Evolutionary conservation across 2,888 invertebrate species (phyloP).

Genomic region (Caenorhabditis auriculariae): DNA sequence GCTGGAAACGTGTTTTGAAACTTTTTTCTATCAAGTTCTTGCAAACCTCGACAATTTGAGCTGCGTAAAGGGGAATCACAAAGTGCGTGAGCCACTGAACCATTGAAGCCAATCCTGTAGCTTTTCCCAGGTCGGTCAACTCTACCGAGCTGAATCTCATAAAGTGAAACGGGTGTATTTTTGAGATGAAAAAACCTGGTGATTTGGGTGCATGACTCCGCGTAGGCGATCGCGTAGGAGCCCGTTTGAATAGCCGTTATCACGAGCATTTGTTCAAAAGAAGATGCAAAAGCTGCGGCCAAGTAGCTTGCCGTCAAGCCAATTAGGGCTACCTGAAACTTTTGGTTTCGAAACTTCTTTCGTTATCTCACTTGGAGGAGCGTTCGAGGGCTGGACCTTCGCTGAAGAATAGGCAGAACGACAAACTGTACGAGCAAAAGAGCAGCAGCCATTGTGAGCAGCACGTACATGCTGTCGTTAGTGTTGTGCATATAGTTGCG

Average conservation of each 20-base stretch:
- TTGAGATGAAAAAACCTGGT: conserved; percentile 29
- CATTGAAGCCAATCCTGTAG: conserved; percentile 62
- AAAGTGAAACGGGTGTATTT: background rate
- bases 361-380: conserved; percentile 5
- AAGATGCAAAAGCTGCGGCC: conserved; percentile 52
- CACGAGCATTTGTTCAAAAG: conserved; percentile 56
- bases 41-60: conserved; percentile 51
- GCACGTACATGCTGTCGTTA: conserved; percentile 58
- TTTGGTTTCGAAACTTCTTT: background rate
- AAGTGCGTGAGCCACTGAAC: conserved; percentile 62
- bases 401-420: conserved; percentile 58
- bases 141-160: conserved; percentile 54
- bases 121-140: conserved; percentile 59
- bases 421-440: conserved; percentile 57
- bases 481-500: conserved; percentile 60
- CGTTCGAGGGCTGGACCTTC: conserved; percentile 37
- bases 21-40: too few relatives aligned
- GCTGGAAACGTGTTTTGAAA: conserved; percentile 25
- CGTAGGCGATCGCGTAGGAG: conserved; percentile 61
- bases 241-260: conserved; percentile 61
- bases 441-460: conserved; percentile 59
- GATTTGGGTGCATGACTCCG: conserved; percentile 61
- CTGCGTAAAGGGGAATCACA: conserved; percentile 60
- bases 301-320: conserved; percentile 49
- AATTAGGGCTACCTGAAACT: background rate